Evolutionary conservation across 2,888 invertebrate species (phyloP).

Genomic region (Bruchidius siliquastri): DNA sequence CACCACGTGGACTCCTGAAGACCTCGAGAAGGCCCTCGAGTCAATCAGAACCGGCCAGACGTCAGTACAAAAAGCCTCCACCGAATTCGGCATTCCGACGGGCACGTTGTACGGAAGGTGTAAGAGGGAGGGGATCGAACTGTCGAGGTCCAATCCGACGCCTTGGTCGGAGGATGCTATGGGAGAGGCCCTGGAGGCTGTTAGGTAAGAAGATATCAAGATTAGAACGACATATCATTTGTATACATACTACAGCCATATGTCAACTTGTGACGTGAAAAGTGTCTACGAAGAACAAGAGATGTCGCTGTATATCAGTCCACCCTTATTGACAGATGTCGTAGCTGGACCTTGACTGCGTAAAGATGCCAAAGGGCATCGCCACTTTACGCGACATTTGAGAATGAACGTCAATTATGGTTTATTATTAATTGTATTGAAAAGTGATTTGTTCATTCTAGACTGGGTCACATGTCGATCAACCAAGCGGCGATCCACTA

Average conservation of each 20-base stretch:
- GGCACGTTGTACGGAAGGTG: conserved; percentile 86
- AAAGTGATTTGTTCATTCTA: conserved; percentile 34
- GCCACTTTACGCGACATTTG: no score
- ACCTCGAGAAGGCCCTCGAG: conserved; percentile 76
- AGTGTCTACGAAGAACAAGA: no score
- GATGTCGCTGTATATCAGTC: no score
- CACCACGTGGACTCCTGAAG: conserved; percentile 81
- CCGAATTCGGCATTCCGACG: conserved; percentile 83
- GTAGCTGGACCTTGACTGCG: no score
- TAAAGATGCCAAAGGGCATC: no score
- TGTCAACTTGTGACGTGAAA: no score
- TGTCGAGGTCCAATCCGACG: conserved; percentile 84
- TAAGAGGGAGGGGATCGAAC: conserved; percentile 83
- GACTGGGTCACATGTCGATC: conserved; percentile 88
- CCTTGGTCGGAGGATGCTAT: conserved; percentile 93
- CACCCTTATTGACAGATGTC: no score
- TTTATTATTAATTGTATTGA: no score
- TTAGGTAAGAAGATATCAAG: conserved; percentile 61
- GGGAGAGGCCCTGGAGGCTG: conserved; percentile 85
- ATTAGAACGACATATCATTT: no score
- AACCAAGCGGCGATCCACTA: conserved; percentile 91
- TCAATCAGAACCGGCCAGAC: conserved; percentile 76
- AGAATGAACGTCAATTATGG: no score
- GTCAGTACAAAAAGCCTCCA: conserved; percentile 81
- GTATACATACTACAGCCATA: no score